Evolutionary conservation across 1,140 invertebrate species (phyloP), one percentile per base, ranked within the genome.

Genomic region (Aricia agestis): DNA sequence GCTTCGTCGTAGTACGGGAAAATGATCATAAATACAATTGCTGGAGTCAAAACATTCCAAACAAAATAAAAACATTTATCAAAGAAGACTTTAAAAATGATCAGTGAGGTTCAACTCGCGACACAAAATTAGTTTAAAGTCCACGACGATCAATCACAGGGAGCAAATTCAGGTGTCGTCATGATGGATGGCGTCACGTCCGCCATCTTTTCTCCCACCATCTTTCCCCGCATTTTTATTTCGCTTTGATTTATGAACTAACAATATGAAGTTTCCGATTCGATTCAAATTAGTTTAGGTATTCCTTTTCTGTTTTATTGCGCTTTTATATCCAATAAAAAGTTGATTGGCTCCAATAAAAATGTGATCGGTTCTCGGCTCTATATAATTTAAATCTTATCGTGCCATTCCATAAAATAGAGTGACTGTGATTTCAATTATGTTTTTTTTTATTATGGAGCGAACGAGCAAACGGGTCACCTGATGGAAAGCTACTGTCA

Each of bases 181-280:
- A 41, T 76, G 72, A 78, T 81, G 78, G 77, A 81, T 75, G 68
- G 68, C 41, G 17, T 52, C 45, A 52, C 45, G 9, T 11, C 36
- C 69, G 66, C 52, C 68, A 74, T 68, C 71, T 77, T 77, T 75
- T 75, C 75, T 79, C 76, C 74, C 74, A 65, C 74, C 41, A 67
- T 57, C 72, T 72, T 75, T 76, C 74, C 71, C 77, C 75, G 72
- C 66, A 61, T 65, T 71, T 79, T 77, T 72, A 42, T 57, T 68
- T 31, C 57, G 11, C 45, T 52, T 68, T 79, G 75, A 79, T 77
- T 79, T 79, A 79, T 79, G 74, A 75, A 69, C 63, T 75, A 72
- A 77, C 71, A 74, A 72, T 75, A 76, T 75, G 75, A 74, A 70
- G 71, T 73, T 74, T 73, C 57, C 57, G 59, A 68, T 66, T 58